phyloP scores from a whole-genome alignment of 2,113 vertebrate species.

The Vireo altiloquus region DNA sequence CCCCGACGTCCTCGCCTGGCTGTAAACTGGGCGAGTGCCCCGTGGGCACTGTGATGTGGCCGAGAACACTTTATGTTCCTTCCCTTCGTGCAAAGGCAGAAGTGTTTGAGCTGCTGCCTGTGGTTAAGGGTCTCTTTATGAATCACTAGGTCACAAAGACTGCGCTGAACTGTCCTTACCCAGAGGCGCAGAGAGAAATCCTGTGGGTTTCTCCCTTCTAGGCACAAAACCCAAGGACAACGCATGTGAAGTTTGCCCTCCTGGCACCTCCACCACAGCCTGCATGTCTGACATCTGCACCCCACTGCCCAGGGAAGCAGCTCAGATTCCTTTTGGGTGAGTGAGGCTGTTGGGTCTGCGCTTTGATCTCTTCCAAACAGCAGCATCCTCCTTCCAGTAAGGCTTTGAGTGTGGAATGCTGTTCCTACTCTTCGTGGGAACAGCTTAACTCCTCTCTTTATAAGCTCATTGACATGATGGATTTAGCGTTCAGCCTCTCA shows the following conservation, averaged over 20 bases:
- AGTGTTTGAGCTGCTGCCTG: not conserved
- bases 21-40: not conserved
- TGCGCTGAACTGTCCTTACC: not conserved
- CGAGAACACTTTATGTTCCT: not conserved
- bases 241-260: not conserved
- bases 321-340: not conserved
- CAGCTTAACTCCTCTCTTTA: not conserved
- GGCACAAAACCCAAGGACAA: not conserved
- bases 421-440: not conserved
- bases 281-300: not conserved
- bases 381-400: not conserved
- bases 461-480: not conserved
- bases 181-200: not conserved
- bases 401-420: not conserved
- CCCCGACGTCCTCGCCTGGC: accelerated
- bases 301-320: not conserved
- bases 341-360: not conserved
- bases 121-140: not conserved
- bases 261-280: not conserved
- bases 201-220: not conserved
- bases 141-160: not conserved
- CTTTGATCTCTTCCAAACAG: not conserved
- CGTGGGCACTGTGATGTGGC: not conserved
- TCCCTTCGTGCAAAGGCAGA: not conserved
- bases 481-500: not conserved